Percentiles rank a stretch among this genome's conserved stretches.
Evolutionary conservation across 2,888 invertebrate genomes (phyloP).

Genomic region (Blastobasis lacticolella): DNA sequence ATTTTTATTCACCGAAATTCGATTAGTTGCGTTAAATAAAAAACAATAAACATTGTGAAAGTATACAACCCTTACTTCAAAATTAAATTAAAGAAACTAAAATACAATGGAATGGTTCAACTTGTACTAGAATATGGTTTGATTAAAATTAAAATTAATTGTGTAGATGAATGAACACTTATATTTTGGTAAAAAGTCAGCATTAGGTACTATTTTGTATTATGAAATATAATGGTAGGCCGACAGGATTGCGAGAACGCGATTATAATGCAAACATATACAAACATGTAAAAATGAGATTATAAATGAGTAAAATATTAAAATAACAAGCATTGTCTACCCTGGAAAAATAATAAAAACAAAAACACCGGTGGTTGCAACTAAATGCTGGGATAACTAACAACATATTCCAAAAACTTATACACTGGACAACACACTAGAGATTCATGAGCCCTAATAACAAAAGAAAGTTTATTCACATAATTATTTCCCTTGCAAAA

Average conservation of each 20-base stretch:
- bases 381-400: constrained; percentile 20
- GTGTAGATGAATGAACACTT: constrained; percentile 39
- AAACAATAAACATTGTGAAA: background rate
- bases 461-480: too few relatives aligned
- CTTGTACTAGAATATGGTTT: constrained; percentile 28
- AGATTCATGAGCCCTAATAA: too few relatives aligned
- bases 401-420: constrained; percentile 4
- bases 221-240: constrained; percentile 20
- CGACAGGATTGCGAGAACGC: constrained; percentile 17
- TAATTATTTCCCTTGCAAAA: too few relatives aligned
- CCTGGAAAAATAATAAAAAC: constrained; percentile 14
- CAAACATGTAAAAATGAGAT: constrained; percentile 48
- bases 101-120: constrained; percentile 36
- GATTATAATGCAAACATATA: constrained; percentile 13
- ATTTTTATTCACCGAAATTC: too few relatives aligned
- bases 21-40: background rate
- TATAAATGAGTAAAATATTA: constrained; percentile 39
- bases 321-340: constrained; percentile 18
- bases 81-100: background rate
- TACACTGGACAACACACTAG: too few relatives aligned
- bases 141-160: constrained; percentile 19
- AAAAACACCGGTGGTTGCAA: constrained; percentile 17
- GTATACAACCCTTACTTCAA: background rate
- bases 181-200: constrained; percentile 39
- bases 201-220: background rate